phyloP scores from a whole-genome alignment of 2,797 vertebrate genomes.

The Melanotaenia boesemani region DNA sequence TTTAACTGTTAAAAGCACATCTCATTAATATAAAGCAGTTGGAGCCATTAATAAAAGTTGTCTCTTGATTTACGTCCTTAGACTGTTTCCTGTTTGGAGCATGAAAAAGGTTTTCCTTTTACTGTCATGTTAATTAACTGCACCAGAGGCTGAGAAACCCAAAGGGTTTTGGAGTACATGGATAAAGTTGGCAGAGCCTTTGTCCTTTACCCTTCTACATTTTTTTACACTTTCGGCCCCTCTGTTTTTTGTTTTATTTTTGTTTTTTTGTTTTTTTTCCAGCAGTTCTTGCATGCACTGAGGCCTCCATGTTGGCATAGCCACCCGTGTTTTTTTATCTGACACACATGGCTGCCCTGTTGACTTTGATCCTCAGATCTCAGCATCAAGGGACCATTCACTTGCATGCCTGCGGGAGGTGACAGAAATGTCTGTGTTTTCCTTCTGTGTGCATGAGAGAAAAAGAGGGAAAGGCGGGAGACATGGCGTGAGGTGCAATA shows the following conservation, averaged over 20 bases:
- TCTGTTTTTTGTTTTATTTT: conserved; percentile 26
- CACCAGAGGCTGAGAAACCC: conserved; percentile 54
- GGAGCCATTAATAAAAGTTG: not conserved
- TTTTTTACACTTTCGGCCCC: conserved; percentile 23
- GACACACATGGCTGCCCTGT: conserved; percentile 66
- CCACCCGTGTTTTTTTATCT: conserved; percentile 41
- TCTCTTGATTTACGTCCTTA: conserved; percentile 17
- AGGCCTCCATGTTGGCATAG: conserved; percentile 53
- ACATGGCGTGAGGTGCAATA: conserved; percentile 57
- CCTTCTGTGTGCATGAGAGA: conserved; percentile 54
- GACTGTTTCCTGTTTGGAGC: conserved; percentile 30
- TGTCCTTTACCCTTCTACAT: conserved; percentile 22
- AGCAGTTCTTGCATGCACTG: conserved; percentile 31
- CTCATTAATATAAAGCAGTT: not conserved
- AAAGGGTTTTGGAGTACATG: conserved; percentile 13
- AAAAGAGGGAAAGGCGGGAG: conserved; percentile 39
- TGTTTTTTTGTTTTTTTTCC: conserved; percentile 24
- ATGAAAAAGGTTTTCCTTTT: conserved; percentile 58
- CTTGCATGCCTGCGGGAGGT: conserved; percentile 65
- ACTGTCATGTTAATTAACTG: conserved; percentile 77
- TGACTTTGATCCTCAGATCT: conserved; percentile 79
- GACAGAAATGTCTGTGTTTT: conserved; percentile 79
- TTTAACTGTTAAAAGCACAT: not conserved
- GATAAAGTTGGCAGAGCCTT: conserved; percentile 20
- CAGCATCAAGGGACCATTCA: conserved; percentile 74